Percentiles rank a stretch among this genome's conserved stretches.
Conservation (phyloP, 1,140 invertebrate genomes). For the Pseudomyrmex concolor region DNA sequence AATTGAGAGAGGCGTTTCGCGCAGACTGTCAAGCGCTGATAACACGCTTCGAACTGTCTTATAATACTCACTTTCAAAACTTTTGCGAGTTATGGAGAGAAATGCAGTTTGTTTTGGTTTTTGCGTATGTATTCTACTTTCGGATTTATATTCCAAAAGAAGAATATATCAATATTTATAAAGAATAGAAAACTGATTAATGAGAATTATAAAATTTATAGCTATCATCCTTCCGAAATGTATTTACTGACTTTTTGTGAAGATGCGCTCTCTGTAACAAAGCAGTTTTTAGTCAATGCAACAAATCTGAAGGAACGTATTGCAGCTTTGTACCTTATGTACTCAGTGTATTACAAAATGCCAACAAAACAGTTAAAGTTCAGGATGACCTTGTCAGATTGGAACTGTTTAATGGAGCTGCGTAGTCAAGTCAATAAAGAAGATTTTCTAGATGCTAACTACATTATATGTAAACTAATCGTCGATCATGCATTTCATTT, state of each 20-base stretch:
- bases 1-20: conserved; percentile 70
- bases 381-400: conserved; percentile 77
- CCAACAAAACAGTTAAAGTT: conserved; percentile 79
- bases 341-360: conserved; percentile 82
- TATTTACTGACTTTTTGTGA: conserved; percentile 80
- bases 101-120: conserved; percentile 81
- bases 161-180: too few species aligned
- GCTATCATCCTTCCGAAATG: conserved; percentile 67
- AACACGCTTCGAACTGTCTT: conserved; percentile 70
- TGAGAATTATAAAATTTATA: conserved; percentile 58
- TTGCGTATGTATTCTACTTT: conserved; percentile 74
- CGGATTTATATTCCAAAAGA: neutral
- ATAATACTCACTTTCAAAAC: conserved; percentile 76
- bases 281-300: conserved; percentile 77
- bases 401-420: conserved; percentile 75
- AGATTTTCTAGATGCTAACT: conserved; percentile 81
- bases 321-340: conserved; percentile 81
- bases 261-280: conserved; percentile 79
- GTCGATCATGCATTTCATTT: conserved; percentile 77
- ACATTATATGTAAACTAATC: conserved; percentile 81
- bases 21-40: conserved; percentile 79
- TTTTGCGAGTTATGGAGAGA: conserved; percentile 80
- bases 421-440: conserved; percentile 74
- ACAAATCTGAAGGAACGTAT: conserved; percentile 77
- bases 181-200: neutral